These are phyloP conservation scores for Drosophila anomelani DNA, from an alignment of 2,888 invertebrate species.

Conservation along the genomic window DNA sequence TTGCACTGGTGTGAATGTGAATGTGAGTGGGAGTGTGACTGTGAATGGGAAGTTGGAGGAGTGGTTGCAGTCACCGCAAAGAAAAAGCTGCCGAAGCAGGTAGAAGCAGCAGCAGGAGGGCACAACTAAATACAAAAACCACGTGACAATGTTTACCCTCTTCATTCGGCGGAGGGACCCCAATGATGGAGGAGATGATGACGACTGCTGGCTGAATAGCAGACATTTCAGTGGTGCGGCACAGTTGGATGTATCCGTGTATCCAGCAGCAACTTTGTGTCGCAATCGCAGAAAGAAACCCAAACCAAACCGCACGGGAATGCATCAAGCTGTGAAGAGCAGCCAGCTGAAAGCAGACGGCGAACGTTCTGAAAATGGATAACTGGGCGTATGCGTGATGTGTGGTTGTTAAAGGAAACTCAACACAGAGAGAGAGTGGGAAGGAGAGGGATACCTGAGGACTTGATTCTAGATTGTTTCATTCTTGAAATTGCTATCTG, in stretches of 20 bases:
- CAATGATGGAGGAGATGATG: constrained; percentile 19
- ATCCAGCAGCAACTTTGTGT: constrained; percentile 33
- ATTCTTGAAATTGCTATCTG: constrained; percentile 3
- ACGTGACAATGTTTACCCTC: constrained; percentile 75
- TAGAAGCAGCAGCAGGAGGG: constrained; percentile 15
- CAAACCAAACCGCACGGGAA: constrained; percentile 62
- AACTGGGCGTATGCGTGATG: constrained; percentile 60
- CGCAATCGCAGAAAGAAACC: constrained; percentile 51
- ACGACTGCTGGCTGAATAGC: constrained; percentile 20
- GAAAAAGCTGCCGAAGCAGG: constrained; percentile 40
- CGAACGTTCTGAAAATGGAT: constrained; percentile 36
- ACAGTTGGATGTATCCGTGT: constrained; percentile 10
- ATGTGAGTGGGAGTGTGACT: constrained; percentile 5
- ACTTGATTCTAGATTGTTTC: constrained; percentile 9
- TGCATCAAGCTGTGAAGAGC: constrained; percentile 51
- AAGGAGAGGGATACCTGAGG: not conserved
- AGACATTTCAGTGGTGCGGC: constrained; percentile 23
- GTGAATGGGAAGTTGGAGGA: constrained; percentile 21
- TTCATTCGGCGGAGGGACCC: not conserved
- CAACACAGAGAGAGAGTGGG: not conserved
- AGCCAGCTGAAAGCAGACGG: constrained; percentile 23
- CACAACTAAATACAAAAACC: constrained; percentile 76
- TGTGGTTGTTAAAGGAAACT: constrained; percentile 5
- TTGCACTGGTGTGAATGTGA: constrained; percentile 50
- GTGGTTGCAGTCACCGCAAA: constrained; percentile 47